Evolutionary conservation across 1,140 invertebrate genomes (phyloP).

Genomic region (Bilobella aurantiaca): DNA sequence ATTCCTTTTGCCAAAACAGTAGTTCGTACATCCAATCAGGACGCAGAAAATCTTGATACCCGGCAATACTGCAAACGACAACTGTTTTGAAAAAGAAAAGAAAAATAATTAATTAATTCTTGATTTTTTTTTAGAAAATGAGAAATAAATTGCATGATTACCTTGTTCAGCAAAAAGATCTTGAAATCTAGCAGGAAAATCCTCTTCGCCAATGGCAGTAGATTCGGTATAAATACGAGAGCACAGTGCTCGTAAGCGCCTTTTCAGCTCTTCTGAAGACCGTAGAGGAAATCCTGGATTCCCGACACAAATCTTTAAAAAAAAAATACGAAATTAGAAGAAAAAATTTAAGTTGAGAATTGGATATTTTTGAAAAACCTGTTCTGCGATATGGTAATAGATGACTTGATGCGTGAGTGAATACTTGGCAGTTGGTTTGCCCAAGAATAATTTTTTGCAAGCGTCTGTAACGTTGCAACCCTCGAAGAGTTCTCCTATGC

Average conservation of each 20-base stretch:
- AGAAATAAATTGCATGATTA: not conserved
- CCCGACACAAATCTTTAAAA: not conserved
- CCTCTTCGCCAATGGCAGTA: not conserved
- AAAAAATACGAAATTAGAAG: not conserved
- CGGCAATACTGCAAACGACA: slow-evolving; percentile 1
- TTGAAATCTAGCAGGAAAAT: slow-evolving; percentile 8
- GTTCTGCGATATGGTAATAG: slow-evolving; percentile 10
- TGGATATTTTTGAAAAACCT: slow-evolving; percentile 8
- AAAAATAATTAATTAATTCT: not conserved
- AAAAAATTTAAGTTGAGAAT: not conserved
- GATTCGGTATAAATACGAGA: not conserved
- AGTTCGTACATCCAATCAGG: not conserved
- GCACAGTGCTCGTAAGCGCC: not conserved
- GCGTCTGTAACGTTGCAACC: not conserved
- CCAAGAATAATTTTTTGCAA: slow-evolving; percentile 8
- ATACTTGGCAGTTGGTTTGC: not conserved
- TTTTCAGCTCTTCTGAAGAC: not conserved
- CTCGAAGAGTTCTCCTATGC: slow-evolving; percentile 13
- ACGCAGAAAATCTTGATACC: slow-evolving; percentile 2
- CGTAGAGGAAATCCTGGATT: not conserved
- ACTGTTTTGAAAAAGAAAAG: slow-evolving; percentile 1
- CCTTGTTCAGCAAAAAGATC: slow-evolving; percentile 20
- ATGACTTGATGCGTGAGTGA: slow-evolving; percentile 16
- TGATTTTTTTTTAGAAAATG: not conserved
- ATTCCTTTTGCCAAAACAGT: slow-evolving; percentile 4